Evolutionary conservation across 2,888 invertebrate species (phyloP).

Genomic region (Synergus umbraculus): DNA sequence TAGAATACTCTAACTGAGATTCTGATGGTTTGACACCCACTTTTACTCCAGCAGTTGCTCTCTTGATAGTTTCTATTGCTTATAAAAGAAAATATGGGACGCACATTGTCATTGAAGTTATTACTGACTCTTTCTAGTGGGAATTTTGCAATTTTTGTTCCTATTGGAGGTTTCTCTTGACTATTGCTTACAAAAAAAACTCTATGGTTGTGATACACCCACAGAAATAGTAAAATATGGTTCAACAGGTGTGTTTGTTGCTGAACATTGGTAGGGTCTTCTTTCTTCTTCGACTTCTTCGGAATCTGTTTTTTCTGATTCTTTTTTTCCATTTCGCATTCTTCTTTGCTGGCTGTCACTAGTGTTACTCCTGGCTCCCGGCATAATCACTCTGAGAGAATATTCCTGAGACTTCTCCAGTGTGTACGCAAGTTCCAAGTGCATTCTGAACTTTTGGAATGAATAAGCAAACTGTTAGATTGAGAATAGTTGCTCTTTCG

Average conservation of each 20-base stretch:
- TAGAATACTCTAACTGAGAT: no score
- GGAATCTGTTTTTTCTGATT: neutral
- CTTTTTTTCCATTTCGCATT: neutral
- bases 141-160: neutral
- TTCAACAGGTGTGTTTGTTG: neutral
- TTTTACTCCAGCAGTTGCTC: no score
- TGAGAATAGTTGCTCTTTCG: conserved; percentile 19
- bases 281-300: neutral
- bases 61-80: no score
- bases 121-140: neutral
- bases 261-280: neutral
- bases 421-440: conserved; percentile 9
- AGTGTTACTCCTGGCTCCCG: conserved; percentile 14
- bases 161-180: neutral
- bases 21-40: no score
- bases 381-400: conserved; percentile 20
- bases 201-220: no score
- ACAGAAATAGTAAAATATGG: no score
- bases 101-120: neutral
- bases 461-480: conserved; percentile 7
- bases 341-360: neutral
- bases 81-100: no score
- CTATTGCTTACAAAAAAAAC: neutral
- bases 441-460: neutral
- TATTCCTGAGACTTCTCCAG: conserved; percentile 29